phyloP scores from a whole-genome alignment of 1,140 invertebrate genomes.

The Lamellibrachia luymesi region DNA sequence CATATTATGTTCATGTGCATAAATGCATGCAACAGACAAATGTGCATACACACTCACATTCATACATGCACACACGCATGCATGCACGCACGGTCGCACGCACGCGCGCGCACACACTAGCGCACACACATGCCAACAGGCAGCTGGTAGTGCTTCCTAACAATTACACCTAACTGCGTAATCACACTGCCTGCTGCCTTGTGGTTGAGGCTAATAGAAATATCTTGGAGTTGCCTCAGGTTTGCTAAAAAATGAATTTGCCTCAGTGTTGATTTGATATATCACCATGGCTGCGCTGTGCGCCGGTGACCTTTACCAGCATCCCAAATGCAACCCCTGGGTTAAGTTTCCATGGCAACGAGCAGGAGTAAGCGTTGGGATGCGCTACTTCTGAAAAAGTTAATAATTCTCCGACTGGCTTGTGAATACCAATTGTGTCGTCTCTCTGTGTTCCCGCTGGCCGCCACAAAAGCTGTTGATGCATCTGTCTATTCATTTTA shows the following conservation, averaged over 20 bases:
- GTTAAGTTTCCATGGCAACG: neutral
- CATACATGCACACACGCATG: neutral
- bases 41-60: neutral
- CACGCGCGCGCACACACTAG: too few relatives aligned
- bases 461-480: neutral
- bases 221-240: neutral
- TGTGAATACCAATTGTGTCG: neutral
- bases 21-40: neutral
- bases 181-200: neutral
- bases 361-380: neutral
- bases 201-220: neutral
- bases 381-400: neutral
- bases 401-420: neutral
- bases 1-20: too few relatives aligned
- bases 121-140: neutral
- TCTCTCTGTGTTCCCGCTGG: neutral
- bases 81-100: neutral
- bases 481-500: neutral
- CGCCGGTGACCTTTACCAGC: neutral
- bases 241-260: neutral
- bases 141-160: neutral
- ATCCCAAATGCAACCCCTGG: neutral
- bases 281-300: neutral
- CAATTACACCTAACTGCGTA: neutral
- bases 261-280: conserved; percentile 1